Percentiles rank a stretch among this genome's conserved stretches.
Evolutionary conservation across 1,140 invertebrate species (phyloP).

Genomic region (Tetramorium parvispinum): DNA sequence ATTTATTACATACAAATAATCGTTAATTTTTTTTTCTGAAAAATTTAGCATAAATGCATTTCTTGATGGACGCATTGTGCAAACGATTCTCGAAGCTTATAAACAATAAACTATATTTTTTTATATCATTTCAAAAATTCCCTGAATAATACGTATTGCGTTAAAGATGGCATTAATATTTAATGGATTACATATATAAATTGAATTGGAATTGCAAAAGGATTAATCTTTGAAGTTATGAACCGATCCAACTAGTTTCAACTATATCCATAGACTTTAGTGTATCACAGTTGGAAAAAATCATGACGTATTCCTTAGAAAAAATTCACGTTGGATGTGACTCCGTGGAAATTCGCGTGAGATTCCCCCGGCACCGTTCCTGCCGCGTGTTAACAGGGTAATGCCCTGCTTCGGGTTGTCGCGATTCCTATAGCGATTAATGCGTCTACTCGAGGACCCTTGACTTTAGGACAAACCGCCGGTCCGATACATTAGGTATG

Average conservation of each 20-base stretch:
- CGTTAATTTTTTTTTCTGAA: neutral
- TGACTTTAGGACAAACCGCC: slow-evolving; percentile 68
- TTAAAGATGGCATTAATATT: neutral
- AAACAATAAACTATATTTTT: neutral
- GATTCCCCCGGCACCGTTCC: neutral
- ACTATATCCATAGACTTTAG: neutral
- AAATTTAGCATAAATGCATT: neutral
- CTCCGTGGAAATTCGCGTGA: neutral
- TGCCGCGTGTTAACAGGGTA: slow-evolving; percentile 1
- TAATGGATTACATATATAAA: neutral
- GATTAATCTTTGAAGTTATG: neutral
- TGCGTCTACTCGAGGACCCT: slow-evolving; percentile 20
- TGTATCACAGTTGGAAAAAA: neutral
- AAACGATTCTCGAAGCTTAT: neutral
- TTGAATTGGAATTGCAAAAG: neutral
- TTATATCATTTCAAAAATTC: neutral
- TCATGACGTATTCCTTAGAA: neutral
- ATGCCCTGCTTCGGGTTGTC: neutral
- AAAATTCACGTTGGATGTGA: neutral
- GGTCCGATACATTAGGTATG: slow-evolving; percentile 66
- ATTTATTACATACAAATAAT: neutral
- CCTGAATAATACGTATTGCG: neutral
- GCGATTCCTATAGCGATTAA: slow-evolving; percentile 16
- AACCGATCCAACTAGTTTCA: neutral
- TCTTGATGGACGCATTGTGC: neutral